These are phyloP conservation scores for Thamnophis elegans DNA, from an alignment of 2,797 vertebrate species.

Conservation along the genomic window DNA sequence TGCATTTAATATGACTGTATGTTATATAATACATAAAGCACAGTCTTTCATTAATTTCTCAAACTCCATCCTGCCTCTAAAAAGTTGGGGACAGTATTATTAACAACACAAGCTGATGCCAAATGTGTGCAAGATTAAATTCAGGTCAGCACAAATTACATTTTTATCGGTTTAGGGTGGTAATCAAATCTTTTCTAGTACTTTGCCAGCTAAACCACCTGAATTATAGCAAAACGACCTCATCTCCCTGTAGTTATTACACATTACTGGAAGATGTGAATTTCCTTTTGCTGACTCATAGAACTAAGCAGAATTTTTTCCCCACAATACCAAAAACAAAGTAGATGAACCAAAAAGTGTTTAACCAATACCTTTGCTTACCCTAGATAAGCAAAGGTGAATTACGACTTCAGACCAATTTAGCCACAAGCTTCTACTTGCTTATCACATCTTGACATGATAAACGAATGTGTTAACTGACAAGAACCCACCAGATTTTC, in stretches of 20 bases:
- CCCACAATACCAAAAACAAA: background rate
- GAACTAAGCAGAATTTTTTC: background rate
- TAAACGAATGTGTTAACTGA: background rate
- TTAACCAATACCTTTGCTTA: background rate
- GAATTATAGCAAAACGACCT: background rate
- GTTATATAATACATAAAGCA: background rate
- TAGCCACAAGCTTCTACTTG: background rate
- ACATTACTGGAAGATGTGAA: background rate
- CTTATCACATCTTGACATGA: background rate
- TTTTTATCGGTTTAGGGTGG: background rate
- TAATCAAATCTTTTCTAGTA: background rate
- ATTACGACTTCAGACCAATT: background rate
- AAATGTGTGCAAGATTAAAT: background rate
- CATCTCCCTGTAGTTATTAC: background rate
- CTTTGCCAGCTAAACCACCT: background rate
- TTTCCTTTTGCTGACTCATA: background rate
- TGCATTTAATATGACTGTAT: background rate
- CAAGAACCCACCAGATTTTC: background rate
- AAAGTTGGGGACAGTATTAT: background rate
- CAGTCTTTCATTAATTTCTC: background rate
- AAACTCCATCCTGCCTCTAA: background rate
- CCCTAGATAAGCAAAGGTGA: background rate
- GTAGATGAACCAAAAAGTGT: background rate
- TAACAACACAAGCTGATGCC: background rate
- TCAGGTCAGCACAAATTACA: background rate